Conservation (phyloP, 2,797 vertebrate genomes). For the Eleutherodactylus coqui region DNA sequence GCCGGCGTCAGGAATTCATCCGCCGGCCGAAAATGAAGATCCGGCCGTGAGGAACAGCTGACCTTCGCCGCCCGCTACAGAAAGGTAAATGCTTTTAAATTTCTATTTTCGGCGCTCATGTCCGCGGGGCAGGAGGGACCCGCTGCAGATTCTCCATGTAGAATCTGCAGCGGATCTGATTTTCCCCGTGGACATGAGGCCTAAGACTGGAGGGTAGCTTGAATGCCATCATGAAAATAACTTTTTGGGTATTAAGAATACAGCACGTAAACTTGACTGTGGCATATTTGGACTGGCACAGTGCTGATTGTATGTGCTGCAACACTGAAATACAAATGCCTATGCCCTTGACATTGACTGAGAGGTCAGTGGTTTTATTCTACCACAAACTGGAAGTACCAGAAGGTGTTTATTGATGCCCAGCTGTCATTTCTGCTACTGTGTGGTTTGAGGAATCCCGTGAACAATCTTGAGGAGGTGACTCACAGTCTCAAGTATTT, state of each 20-base stretch:
- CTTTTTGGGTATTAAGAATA: neutral
- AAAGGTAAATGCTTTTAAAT: no score
- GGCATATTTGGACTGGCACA: neutral
- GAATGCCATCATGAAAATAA: no score
- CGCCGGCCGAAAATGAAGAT: no score
- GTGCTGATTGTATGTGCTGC: neutral
- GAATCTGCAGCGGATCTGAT: no score
- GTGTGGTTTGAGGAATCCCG: conserved; percentile 39
- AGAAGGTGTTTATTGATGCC: conserved; percentile 39
- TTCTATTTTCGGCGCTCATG: no score
- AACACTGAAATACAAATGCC: conserved; percentile 6
- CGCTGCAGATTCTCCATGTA: no score
- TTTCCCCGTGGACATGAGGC: no score
- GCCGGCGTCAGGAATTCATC: no score
- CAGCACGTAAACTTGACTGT: neutral
- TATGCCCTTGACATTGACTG: conserved; percentile 30
- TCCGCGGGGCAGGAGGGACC: no score
- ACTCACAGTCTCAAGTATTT: conserved; percentile 11
- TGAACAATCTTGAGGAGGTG: conserved; percentile 33
- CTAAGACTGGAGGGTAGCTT: no score
- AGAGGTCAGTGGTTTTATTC: conserved; percentile 32
- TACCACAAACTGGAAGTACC: conserved; percentile 40
- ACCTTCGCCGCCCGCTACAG: no score
- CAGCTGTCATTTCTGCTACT: conserved; percentile 40
- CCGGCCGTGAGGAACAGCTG: no score